Evolutionary conservation across 2,113 vertebrate genomes (phyloP).

Genomic region (Solenodon paradoxus): DNA sequence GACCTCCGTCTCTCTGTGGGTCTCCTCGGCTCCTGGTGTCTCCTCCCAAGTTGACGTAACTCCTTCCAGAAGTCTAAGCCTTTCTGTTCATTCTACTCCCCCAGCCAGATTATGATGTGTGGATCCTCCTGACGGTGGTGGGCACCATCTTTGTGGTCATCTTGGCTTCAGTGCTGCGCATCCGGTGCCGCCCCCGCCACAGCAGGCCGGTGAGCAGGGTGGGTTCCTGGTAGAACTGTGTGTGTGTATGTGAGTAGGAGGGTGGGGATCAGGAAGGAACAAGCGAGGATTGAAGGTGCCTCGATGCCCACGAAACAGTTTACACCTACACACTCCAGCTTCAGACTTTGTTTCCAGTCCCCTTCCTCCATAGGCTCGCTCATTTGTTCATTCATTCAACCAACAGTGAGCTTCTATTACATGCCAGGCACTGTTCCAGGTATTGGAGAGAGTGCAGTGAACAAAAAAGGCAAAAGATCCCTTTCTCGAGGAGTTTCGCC

Average conservation of each 20-base stretch:
- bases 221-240: not conserved
- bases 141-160: constrained; percentile 90
- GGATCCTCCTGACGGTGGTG: constrained; percentile 94
- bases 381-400: not conserved
- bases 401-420: not conserved
- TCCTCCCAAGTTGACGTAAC: not conserved
- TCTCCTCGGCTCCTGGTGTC: not conserved
- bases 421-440: not conserved
- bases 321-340: not conserved
- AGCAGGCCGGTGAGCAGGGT: constrained; percentile 62
- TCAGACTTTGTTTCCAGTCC: not conserved
- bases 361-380: not conserved
- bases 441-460: not conserved
- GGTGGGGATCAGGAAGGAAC: not conserved
- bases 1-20: not conserved
- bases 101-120: constrained; percentile 93
- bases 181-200: constrained; percentile 62
- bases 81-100: constrained; percentile 43
- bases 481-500: not conserved
- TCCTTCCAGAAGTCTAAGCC: constrained; percentile 19
- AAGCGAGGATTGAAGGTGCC: not conserved
- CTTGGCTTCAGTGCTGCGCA: constrained; percentile 63
- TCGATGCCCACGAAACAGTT: not conserved
- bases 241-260: accelerated
- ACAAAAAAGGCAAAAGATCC: not conserved